Base-by-base conservation (phyloP, 2,113 vertebrate species). In the Oophaga pumilio region DNA sequence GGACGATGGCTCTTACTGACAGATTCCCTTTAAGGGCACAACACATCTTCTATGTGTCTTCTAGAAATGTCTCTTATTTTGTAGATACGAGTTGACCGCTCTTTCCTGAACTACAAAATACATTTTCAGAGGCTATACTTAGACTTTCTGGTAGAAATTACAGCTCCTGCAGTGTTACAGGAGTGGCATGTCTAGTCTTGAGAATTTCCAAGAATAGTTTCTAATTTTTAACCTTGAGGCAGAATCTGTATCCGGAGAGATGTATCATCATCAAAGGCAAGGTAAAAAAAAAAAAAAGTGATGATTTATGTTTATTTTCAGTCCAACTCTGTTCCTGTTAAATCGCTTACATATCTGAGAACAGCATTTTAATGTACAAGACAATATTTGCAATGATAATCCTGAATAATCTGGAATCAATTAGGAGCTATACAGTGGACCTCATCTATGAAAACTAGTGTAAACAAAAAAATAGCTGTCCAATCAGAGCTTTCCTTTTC, bases 181-280 rank as follows among this genome's bases (percentile, higher is more conserved):
- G 78, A 62, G 56, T 62, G 68, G 86, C 86, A 62, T 82, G 86
- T 73, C 77, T 82, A 26, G n/a, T 71, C 85, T 80, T 82, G 64
- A 57, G 26, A n/a, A 43, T 79, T 81, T 87, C 77, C 66, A 81
- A 81, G 77, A 81, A 73, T 49, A 80, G 77, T 24, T 80, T 28
- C 64, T 69, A 87, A 57, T 71, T 68, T 68, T 81, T 81, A 8
- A 62, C 78, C 53, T 82, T 1, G 15, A 77, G 78, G 78, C 78
- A 82, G 50, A 73, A 74, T 73, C 49, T 87, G 68, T 57, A 87
- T 82, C 86, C 66, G 64, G 52, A 87, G 52, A 87, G 20, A 87
- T 87, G 59, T 15, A 81, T 82, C 85, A 87, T 50, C 86, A 87
- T 74, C 56, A 82, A 87, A 87, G 66, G 64, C 9, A 26, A 20